phyloP scores from a whole-genome alignment of 92 coral and sea anemone genomes.

The Siderastrea radians region DNA sequence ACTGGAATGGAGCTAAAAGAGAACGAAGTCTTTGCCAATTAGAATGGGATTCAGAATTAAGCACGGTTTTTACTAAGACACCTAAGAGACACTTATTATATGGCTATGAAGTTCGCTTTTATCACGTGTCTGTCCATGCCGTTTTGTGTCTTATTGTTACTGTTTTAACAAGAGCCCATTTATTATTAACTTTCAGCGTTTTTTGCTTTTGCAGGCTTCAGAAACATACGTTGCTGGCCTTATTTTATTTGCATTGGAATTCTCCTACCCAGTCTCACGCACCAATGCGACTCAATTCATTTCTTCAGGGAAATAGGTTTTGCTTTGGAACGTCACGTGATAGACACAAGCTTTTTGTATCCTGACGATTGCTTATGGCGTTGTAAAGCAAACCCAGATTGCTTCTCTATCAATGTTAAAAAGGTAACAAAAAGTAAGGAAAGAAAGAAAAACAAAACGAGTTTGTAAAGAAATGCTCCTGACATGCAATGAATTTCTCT shows the following conservation, averaged over 20 bases:
- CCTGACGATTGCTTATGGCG: conserved; percentile 15
- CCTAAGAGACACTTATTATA: no score
- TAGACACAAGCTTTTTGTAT: not conserved
- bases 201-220: not conserved
- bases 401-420: conserved; percentile 9
- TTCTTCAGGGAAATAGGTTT: conserved; percentile 2
- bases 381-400: not conserved
- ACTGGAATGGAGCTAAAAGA: no score
- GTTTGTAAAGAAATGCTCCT: not conserved
- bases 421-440: not conserved
- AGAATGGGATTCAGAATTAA: no score
- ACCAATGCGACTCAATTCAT: not conserved
- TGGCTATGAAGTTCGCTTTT: no score
- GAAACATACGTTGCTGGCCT: not conserved
- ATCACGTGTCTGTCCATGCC: no score
- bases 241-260: not conserved
- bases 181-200: not conserved
- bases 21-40: no score
- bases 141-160: no score
- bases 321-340: conserved; percentile 11
- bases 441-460: no score
- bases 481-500: no score
- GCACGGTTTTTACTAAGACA: no score
- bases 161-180: not conserved
- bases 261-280: not conserved